Evolutionary conservation across 2,888 invertebrate species (phyloP), one percentile per base, ranked within the genome.

Genomic region (Crematogaster levior): DNA sequence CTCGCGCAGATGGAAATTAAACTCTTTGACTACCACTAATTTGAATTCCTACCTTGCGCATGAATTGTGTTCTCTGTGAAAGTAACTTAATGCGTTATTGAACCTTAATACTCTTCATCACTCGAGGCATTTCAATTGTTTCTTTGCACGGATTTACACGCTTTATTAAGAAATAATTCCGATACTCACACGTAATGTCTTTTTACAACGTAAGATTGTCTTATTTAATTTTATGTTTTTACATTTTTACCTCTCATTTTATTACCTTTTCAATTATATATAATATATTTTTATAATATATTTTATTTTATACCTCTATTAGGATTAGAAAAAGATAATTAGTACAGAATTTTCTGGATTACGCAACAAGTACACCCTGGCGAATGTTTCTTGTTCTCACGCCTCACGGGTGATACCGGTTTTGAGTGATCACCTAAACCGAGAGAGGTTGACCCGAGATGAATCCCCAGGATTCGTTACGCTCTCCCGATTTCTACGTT

Each of bases 391-490:
- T 68, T 68, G 30, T 68, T 15, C 12, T 30, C 53, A 15, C 7
- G 56, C 68, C 43, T 77, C 70, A 12, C 37, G 68, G 27, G 18
- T n/a, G 58, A 65, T 30, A 48, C 56, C 43, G 46, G 37, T 82
- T 79, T 82, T 79, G 79, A 79, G 40, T 46, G 81, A 82, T 77
- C 80, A 58, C 56, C 79, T 66, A 83, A 63, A 82, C 10, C 79
- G 15, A 68, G 48, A 53, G 27, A 34, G 34, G 18, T 18, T 60
- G 53, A 43, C 37, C 65, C 56, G 72, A 66, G 82, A 65, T 51
- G 83, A 74, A 74, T 74, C 82, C 60, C 30, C 74, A 37, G 82
- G 61, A 82, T 83, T 82, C 74, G 82, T 83, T 82, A 72, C 83
- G 83, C 83, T 74, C 53, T 74, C 61, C 34, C 82, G 74, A 82